phyloP scores from a whole-genome alignment of 92 coral and sea anemone species.

The Phenganax subtilis region DNA sequence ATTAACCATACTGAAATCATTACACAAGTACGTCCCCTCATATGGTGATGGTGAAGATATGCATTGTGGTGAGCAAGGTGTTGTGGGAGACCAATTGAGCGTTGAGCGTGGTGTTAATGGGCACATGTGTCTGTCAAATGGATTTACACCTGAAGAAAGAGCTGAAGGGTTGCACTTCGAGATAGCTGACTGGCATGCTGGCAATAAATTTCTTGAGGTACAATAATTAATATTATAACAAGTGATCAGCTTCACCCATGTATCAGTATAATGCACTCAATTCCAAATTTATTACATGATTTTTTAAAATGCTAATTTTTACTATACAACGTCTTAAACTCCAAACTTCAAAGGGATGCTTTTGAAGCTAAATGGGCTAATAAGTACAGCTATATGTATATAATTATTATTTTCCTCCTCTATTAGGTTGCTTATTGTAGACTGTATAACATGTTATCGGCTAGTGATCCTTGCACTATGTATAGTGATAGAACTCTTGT shows the following conservation, averaged over 20 bases:
- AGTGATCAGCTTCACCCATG: neutral
- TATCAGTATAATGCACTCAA: neutral
- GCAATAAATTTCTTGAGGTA: slow-evolving; percentile 53
- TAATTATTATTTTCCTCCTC: neutral
- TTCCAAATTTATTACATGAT: neutral
- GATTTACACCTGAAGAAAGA: slow-evolving; percentile 35
- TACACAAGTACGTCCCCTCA: slow-evolving; percentile 53
- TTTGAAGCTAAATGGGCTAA: neutral
- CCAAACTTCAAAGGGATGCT: too few relatives aligned
- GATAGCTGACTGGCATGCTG: slow-evolving; percentile 52
- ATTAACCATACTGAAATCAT: slow-evolving; percentile 38
- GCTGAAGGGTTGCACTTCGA: slow-evolving; percentile 32
- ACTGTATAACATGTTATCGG: slow-evolving; percentile 53
- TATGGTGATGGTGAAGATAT: slow-evolving; percentile 57
- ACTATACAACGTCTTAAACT: neutral
- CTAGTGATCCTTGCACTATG: slow-evolving; percentile 60
- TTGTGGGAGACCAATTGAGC: slow-evolving; percentile 56
- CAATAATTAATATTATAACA: neutral
- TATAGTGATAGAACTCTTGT: too few relatives aligned
- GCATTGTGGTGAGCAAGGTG: slow-evolving; percentile 51
- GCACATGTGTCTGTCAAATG: slow-evolving; percentile 29
- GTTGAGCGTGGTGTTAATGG: slow-evolving; percentile 27
- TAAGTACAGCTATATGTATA: too few relatives aligned
- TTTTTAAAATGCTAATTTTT: neutral
- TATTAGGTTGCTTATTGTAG: slow-evolving; percentile 51